A percentile compares a stretch with the other conserved stretches of the same genome.
phyloP scores from a whole-genome alignment of 2,113 vertebrate species.

The Coreoperca whiteheadi region DNA sequence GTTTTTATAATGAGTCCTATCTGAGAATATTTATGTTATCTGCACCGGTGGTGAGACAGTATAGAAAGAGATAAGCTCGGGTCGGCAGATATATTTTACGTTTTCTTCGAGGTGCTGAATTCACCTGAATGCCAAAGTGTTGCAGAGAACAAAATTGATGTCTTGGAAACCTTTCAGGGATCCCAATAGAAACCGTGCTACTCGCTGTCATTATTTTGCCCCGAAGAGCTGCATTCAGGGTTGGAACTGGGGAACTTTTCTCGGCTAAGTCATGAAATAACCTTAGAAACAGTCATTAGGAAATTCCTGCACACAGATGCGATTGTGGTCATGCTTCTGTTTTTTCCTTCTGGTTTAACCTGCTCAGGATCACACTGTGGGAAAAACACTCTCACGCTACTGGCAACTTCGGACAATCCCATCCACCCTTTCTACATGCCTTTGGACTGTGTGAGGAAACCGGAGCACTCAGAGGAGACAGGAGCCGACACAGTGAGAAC shows the following conservation, averaged over 20 bases:
- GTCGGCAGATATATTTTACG: background rate
- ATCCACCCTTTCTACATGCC: background rate
- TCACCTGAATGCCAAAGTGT: slow-evolving; percentile 10
- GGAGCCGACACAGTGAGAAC: slow-evolving; percentile 1
- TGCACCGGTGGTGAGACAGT: background rate
- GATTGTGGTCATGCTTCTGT: background rate
- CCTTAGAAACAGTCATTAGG: background rate
- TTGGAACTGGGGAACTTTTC: background rate
- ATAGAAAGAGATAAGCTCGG: slow-evolving; percentile 1
- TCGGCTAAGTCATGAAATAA: background rate
- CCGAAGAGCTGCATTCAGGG: background rate
- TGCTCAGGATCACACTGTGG: too few species aligned
- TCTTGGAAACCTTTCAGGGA: background rate
- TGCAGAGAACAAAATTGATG: background rate
- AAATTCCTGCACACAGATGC: background rate
- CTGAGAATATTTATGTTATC: slow-evolving; percentile 25
- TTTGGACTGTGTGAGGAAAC: slow-evolving; percentile 17
- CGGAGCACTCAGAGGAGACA: slow-evolving; percentile 1
- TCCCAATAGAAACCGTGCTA: background rate
- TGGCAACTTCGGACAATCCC: background rate
- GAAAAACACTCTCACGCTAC: slow-evolving; percentile 7
- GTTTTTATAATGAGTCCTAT: slow-evolving; percentile 3
- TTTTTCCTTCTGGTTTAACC: too few species aligned
- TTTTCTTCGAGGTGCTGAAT: background rate
- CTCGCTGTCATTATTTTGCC: background rate